These are phyloP conservation scores for Lampropteryx suffumata DNA, from an alignment of 2,888 invertebrate genomes.

Conservation along the genomic window DNA sequence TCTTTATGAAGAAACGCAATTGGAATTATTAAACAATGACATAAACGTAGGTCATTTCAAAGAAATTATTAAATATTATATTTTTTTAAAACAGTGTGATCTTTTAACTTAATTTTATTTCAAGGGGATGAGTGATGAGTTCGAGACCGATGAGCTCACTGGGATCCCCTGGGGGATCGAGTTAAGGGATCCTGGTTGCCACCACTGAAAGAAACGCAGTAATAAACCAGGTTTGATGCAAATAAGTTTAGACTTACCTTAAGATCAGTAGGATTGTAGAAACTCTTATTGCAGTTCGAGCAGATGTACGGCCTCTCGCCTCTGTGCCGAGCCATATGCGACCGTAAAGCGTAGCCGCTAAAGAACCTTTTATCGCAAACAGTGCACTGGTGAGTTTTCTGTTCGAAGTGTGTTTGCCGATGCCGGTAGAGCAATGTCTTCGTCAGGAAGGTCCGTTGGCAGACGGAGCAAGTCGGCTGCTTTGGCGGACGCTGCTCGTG, in stretches of 20 bases:
- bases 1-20: too few relatives aligned
- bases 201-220: too few relatives aligned
- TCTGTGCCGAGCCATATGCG: conserved; percentile 77
- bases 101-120: too few relatives aligned
- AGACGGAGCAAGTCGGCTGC: conserved; percentile 84
- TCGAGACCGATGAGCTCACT: too few relatives aligned
- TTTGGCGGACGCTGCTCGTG: conserved; percentile 83
- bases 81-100: too few relatives aligned
- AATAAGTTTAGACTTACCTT: conserved; percentile 61
- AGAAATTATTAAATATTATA: too few relatives aligned
- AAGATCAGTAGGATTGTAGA: conserved; percentile 82
- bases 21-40: too few relatives aligned
- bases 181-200: too few relatives aligned
- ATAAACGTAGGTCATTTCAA: too few relatives aligned
- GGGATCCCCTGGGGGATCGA: too few relatives aligned
- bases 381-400: conserved; percentile 75
- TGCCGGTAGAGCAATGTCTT: conserved; percentile 85
- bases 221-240: too few relatives aligned
- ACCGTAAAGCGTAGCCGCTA: conserved; percentile 75
- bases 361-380: conserved; percentile 79
- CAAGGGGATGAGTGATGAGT: too few relatives aligned
- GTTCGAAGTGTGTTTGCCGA: conserved; percentile 84
- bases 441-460: conserved; percentile 82
- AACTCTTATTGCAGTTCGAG: conserved; percentile 81
- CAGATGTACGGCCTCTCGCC: conserved; percentile 81